phyloP scores from a whole-genome alignment of 30 jellyfish, hydroid and myxozoan species.

The Turritopsis dohrnii region DNA sequence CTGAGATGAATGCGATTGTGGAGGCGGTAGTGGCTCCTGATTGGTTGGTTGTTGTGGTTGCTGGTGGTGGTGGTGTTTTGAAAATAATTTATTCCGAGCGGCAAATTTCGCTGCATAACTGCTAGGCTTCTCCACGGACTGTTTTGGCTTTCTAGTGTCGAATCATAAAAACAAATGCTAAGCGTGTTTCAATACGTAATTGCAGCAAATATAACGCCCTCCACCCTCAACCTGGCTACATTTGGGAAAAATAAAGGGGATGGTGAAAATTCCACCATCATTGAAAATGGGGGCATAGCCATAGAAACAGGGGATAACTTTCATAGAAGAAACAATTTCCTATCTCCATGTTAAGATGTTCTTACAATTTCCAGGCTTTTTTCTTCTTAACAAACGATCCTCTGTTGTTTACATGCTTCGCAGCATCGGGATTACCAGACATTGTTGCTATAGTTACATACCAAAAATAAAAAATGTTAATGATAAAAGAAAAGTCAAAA shows the following conservation, averaged over 20 bases:
- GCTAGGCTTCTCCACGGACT: slow-evolving; percentile 34
- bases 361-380: neutral
- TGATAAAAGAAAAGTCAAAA: neutral
- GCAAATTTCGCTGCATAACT: slow-evolving; percentile 86
- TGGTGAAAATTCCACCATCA: no score
- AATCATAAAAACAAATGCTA: neutral
- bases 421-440: neutral
- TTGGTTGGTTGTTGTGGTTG: slow-evolving; percentile 25
- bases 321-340: neutral
- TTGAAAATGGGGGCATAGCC: neutral
- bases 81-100: slow-evolving; percentile 35
- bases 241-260: no score
- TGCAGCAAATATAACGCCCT: neutral
- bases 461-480: neutral
- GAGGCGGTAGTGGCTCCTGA: neutral
- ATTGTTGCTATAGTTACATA: neutral
- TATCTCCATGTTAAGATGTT: no score
- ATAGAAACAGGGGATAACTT: neutral
- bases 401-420: neutral
- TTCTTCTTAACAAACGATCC: neutral
- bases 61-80: slow-evolving; percentile 9
- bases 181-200: neutral
- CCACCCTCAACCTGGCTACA: no score
- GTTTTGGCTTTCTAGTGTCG: slow-evolving; percentile 27
- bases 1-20: neutral